Evolutionary conservation across 2,113 vertebrate species (phyloP), one percentile per base, ranked within the genome.

Genomic region (Psilopogon haemacephalus): DNA sequence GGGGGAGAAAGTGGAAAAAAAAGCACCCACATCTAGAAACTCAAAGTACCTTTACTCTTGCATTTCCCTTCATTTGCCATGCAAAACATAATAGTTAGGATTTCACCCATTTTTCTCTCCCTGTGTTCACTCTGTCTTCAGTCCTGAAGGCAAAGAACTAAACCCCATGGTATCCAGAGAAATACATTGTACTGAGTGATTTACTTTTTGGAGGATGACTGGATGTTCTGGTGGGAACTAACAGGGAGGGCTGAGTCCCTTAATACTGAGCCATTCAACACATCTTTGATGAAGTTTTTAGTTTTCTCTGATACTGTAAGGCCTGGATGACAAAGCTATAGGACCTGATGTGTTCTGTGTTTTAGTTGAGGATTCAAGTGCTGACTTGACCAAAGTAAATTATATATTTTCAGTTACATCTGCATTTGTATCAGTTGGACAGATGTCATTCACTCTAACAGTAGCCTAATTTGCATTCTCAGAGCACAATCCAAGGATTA

Each of bases 391-490:
- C 58, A 27, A 64, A 92, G 54, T 69, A 46, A 65, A 0, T 75
- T 44, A 2, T 75, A 23, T 65, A 85, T 88, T 14, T 54, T 83
- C 46, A 33, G 70, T 78, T 81, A 28, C 30, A n/a, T 55, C 63
- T 65, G 19, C 35, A 7, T 42, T 94, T 75, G 76, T 84, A 81
- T 27, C n/a, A 33, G 40, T 65, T 81, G 44, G 32, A 88, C 54
- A 72, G 80, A 84, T 71, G 69, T 54, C 73, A 55, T 71, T 74
- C 83, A 81, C 48, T 64, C 48, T 24, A 67, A 27, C 20, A 65
- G 64, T 15, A 68, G 38, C 30, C n/a, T 69, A 26, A 84, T 96
- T 94, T 93, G n/a, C 77, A 86, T 91, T 93, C 62, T 69, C 15
- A 48, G 58, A 75, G 38, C n/a, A 27, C 16, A 69, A n/a, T 35